Percentiles rank a stretch among this genome's conserved stretches.
Evolutionary conservation across 2,113 vertebrate species (phyloP).

Genomic region (Deroptyus accipitrinus): DNA sequence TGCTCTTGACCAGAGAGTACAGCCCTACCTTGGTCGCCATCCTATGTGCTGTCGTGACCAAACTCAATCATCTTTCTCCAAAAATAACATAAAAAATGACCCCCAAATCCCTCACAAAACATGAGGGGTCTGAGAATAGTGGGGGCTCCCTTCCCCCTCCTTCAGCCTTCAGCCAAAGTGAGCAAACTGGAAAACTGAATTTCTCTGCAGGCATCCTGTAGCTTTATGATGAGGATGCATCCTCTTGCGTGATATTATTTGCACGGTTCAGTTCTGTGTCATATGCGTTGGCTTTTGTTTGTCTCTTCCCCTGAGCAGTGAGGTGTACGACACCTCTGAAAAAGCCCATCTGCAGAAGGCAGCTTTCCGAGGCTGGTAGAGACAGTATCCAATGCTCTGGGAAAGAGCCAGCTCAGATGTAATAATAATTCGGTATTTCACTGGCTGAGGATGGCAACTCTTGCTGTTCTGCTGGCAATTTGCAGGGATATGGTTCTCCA

Average conservation of each 20-base stretch:
- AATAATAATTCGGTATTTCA: slow-evolving; percentile 22
- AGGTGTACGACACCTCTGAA: slow-evolving; percentile 20
- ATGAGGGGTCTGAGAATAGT: not conserved
- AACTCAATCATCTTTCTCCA: not conserved
- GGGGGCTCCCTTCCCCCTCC: not conserved
- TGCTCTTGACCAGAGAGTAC: not conserved
- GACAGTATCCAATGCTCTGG: not conserved
- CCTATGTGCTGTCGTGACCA: not conserved
- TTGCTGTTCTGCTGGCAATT: not conserved
- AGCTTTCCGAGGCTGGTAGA: not conserved
- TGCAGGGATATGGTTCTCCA: not conserved
- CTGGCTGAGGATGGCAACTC: not conserved
- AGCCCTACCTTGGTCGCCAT: not conserved
- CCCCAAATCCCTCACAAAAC: not conserved
- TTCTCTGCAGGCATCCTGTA: not conserved
- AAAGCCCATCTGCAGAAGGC: slow-evolving; percentile 44
- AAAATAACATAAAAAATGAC: not conserved
- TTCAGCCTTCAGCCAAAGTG: not conserved
- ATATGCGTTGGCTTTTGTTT: slow-evolving; percentile 19
- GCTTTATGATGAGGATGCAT: not conserved
- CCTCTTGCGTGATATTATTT: not conserved
- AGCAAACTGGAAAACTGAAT: not conserved
- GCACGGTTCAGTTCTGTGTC: not conserved
- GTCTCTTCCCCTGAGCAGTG: not conserved
- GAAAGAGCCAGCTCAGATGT: slow-evolving; percentile 28